Evolutionary conservation across 2,888 invertebrate species (phyloP), one percentile per base, ranked within the genome.

Genomic region (Pachydiplax longipennis): DNA sequence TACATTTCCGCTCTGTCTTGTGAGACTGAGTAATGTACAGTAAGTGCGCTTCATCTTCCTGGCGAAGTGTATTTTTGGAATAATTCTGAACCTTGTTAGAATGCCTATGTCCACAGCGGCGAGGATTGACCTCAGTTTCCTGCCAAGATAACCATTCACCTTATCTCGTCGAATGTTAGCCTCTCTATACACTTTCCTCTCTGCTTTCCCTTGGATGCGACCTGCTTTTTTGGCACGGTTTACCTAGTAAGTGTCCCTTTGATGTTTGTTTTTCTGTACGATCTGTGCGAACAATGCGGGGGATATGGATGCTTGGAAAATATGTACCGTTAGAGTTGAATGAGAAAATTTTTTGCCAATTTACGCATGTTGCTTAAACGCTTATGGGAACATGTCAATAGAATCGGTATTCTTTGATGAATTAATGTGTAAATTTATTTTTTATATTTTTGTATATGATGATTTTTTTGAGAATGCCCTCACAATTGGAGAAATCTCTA

Each of bases 101-200:
- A 37, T 44, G 53, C 25, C 31, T 25, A 48, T 48, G 53, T 37
- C 22, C 22, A 25, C 87, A 58, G 15, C 58, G 2, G 0, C 53
- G 87, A n/a, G 37, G 87, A 61, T 61, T 48, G 61, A 31, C 22
- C 35, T n/a, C 61, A 53, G n/a, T 37, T 35, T 13, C 37, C 61
- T 87, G 87, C 61, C 87, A 87, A 87, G 37, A 58, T 37, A 61
- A 87, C 37, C 61, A 61, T 87, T 87, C 87, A 65, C 61, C 37
- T 58, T 53, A 58, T 10, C 58, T 31, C 12, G 18, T 22, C 35
- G 83, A 53, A 31, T 53, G 53, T 2, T n/a, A 22, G 61, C 1
- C 10, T 87, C 65, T n/a, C 22, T 37, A 37, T 44, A 44, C 44
- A 44, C 44, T 44, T 44, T 44, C 44, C 44, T 44, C 44, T 44